Base-by-base conservation (phyloP, 35 echinoderm and acorn worm species). In the Apostichopus californicus region DNA sequence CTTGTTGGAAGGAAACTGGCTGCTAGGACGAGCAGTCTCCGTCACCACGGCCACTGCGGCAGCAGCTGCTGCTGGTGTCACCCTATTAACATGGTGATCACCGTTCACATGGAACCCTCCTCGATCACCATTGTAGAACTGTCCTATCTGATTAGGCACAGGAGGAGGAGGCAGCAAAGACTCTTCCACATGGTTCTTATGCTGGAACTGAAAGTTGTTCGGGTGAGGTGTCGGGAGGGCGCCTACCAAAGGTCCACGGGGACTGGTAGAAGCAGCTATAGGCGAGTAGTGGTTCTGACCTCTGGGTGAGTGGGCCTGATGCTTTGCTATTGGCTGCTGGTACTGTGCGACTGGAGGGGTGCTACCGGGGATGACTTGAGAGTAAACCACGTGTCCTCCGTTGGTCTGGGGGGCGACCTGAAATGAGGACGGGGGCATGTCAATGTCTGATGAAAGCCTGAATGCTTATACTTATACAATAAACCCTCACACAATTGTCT, bases 201-300 rank as follows among this genome's bases (percentile, higher is more conserved):
- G 81, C 17, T 85, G 81, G 21, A 54, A 85, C 55, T 85, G 81
- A 85, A 85, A 85, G 81, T 59, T 85, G 56, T 85, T 85, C 20
- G 81, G 81, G 81, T 85, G 81, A 58, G 81, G 81, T 85, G 54
- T 57, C 4, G 81, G 18, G 57, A 59, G 81, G 17, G 55, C 5
- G 17, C 81, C 81, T 55, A 85, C 81, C 71, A 75, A 75, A 75
- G 71, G 71, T 85, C 81, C 81, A 20, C 81, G 55, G 15, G 81
- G 81, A 85, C 81, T 85, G 22, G 81, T 85, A 58, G 81, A 85
- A 58, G 81, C 81, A 85, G 81, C 81, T 59, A 56, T 59, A 59
- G 81, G 81, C 58, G 81, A 85, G 54, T 85, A 85, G 58, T 85
- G 81, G 81, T 85, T 85, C 81, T 85, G 81, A 15, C 81, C 81